Evolutionary conservation across 2,797 vertebrate genomes (phyloP).

Genomic region (Decapterus maruadsi): DNA sequence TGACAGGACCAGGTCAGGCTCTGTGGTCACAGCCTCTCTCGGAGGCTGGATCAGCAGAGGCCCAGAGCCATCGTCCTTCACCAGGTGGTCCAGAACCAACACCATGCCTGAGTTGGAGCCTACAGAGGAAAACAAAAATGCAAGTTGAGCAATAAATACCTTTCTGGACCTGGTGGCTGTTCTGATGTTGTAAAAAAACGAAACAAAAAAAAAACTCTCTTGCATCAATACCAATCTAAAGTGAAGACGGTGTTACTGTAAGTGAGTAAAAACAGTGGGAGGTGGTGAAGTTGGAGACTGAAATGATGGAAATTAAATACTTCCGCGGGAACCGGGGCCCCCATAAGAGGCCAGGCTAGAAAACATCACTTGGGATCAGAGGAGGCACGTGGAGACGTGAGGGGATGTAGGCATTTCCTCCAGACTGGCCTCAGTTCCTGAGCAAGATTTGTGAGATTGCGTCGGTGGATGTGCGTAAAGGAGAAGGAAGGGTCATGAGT

Average conservation of each 20-base stretch:
- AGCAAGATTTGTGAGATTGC: conserved; percentile 64
- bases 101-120: conserved; percentile 86
- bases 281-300: conserved; percentile 28
- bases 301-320: conserved; percentile 64
- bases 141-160: conserved; percentile 13
- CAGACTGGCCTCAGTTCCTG: conserved; percentile 71
- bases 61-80: conserved; percentile 76
- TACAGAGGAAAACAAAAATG: conserved; percentile 58
- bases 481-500: conserved; percentile 39
- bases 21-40: conserved; percentile 68
- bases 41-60: conserved; percentile 74
- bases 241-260: conserved; percentile 1
- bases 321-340: conserved; percentile 39
- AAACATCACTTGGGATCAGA: conserved; percentile 65
- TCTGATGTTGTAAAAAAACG: not conserved
- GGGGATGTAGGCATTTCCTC: conserved; percentile 78
- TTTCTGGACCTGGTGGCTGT: conserved; percentile 10
- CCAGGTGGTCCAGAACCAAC: conserved; percentile 85
- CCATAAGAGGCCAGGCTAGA: conserved; percentile 31
- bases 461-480: conserved; percentile 50
- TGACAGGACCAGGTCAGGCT: conserved; percentile 74
- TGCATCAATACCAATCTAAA: conserved; percentile 6
- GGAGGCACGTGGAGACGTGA: conserved; percentile 66
- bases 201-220: not conserved
- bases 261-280: conserved; percentile 29